A percentile compares a stretch with the other conserved stretches of the same genome.
phyloP scores from a whole-genome alignment of 2,888 invertebrate species.

The Tetropium fuscum region DNA sequence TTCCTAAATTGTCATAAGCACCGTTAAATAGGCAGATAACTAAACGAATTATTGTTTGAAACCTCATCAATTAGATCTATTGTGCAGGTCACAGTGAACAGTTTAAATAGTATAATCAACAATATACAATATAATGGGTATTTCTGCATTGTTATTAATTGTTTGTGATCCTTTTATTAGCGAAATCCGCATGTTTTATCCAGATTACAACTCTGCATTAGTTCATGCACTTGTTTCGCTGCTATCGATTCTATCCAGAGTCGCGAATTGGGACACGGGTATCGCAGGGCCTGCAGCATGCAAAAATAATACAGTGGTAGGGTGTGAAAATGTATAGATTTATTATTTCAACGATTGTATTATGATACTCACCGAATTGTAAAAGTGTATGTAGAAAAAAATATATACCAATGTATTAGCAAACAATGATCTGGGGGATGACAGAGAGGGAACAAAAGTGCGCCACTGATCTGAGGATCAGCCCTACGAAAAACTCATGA shows the following conservation, averaged over 20 bases:
- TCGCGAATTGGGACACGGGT: conserved; percentile 9
- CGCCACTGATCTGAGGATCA: background rate
- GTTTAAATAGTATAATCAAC: conserved; percentile 29
- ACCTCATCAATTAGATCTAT: conserved; percentile 3
- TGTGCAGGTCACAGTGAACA: conserved; percentile 24
- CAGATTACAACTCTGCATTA: conserved; percentile 15
- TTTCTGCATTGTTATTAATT: conserved; percentile 4
- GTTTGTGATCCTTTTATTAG: conserved; percentile 17
- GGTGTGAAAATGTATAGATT: too few relatives aligned
- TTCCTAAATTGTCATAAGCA: too few relatives aligned
- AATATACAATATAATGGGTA: conserved; percentile 23
- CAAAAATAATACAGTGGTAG: background rate
- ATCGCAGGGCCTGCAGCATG: conserved; percentile 2
- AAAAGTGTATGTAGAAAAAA: too few relatives aligned
- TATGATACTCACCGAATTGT: too few relatives aligned
- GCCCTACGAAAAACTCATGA: conserved; percentile 6
- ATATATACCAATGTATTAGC: too few relatives aligned
- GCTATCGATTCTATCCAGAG: conserved; percentile 12
- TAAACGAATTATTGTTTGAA: background rate
- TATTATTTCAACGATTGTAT: too few relatives aligned
- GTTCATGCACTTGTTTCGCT: conserved; percentile 9
- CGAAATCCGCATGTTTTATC: conserved; percentile 7
- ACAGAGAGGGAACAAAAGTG: too few relatives aligned
- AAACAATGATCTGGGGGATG: too few relatives aligned
- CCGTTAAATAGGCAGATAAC: too few relatives aligned